Evolutionary conservation across 2,113 vertebrate genomes (phyloP), one percentile per base, ranked within the genome.

Genomic region (Stigmatopora nigra): DNA sequence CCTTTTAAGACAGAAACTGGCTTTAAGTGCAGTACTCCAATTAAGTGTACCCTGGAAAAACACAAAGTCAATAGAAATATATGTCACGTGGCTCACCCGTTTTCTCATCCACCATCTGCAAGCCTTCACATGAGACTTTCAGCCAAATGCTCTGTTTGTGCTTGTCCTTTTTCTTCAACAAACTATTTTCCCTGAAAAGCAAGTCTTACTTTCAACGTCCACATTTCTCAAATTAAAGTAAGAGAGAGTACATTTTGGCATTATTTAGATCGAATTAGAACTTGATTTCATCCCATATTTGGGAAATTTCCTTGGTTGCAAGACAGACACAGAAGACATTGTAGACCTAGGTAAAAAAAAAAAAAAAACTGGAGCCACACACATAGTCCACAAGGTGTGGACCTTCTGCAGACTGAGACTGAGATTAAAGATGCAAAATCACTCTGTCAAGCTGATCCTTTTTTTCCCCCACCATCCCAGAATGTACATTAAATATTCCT

Each of bases 101-200:
- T 67, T 78, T 87, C 73, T 91, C 89, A 22, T 92, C 89, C 58
- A 88, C 52, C 5, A 92, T 86, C 67, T 78, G 87, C 58, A 92
- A 73, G 45, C 89, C 86, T 0, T 25, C 64, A 14, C 71, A 76
- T 44, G 82, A 90, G 72, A 92, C 68, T 68, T 88, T 91, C 20
- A 92, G 60, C 89, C 89, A 91, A 15, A 92, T 75, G 65, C 80
- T 88, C 75, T 84, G 88, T 73, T 92, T 92, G 77, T 90, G 91
- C 70, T 78, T 87, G 35, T 90, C 90, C 36, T 86, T 87, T 65
- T 67, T 84, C 19, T 88, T 87, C 81, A 19, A 87, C 81, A 13
- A 61, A 77, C 5, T 88, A 90, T 16, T 86, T 78, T 13, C 90
- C 87, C 80, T 77, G 51, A 35, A 66, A 20, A n/a, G 53, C 53